Evolutionary conservation across 1,140 invertebrate species (phyloP).

Genomic region (Drosophila baimaii): DNA sequence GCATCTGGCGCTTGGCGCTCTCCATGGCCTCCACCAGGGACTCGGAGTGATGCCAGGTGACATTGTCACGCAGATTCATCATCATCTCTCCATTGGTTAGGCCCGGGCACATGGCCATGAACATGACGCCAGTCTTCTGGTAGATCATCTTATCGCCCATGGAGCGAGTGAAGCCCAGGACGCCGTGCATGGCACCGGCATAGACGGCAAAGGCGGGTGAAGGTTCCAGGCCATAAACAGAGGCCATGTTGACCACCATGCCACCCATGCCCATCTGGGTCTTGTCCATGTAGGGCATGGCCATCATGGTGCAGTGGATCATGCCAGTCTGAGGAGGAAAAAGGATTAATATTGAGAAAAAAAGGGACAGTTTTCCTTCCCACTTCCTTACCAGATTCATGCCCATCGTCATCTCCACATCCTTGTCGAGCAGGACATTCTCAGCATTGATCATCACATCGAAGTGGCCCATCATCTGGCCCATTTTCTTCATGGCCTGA

Average conservation of each 20-base stretch:
- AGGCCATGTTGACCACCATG: slow-evolving; percentile 87
- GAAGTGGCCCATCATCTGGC: slow-evolving; percentile 62
- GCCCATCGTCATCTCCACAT: slow-evolving; percentile 72
- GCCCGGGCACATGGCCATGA: slow-evolving; percentile 73
- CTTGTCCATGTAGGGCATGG: slow-evolving; percentile 85
- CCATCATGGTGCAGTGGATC: slow-evolving; percentile 65
- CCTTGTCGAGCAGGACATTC: slow-evolving; percentile 76
- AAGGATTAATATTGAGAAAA: not conserved
- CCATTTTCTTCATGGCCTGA: slow-evolving; percentile 63
- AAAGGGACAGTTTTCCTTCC: not conserved
- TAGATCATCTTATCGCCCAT: slow-evolving; percentile 72
- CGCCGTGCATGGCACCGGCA: slow-evolving; percentile 85
- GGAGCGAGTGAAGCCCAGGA: slow-evolving; percentile 85
- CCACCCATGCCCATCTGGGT: slow-evolving; percentile 87
- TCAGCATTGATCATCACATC: slow-evolving; percentile 78
- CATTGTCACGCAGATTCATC: slow-evolving; percentile 75
- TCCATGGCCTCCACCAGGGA: slow-evolving; percentile 67
- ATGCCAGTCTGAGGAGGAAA: slow-evolving; percentile 54
- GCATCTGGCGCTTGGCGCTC: slow-evolving; percentile 72
- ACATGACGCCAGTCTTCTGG: slow-evolving; percentile 70
- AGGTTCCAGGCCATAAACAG: slow-evolving; percentile 86
- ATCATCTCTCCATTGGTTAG: slow-evolving; percentile 73
- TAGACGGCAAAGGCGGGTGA: slow-evolving; percentile 84
- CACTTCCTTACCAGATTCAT: slow-evolving; percentile 70
- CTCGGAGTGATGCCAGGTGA: slow-evolving; percentile 68